Evolutionary conservation across 2,888 invertebrate species (phyloP).

Genomic region (Dasysyrphus tricinctus): DNA sequence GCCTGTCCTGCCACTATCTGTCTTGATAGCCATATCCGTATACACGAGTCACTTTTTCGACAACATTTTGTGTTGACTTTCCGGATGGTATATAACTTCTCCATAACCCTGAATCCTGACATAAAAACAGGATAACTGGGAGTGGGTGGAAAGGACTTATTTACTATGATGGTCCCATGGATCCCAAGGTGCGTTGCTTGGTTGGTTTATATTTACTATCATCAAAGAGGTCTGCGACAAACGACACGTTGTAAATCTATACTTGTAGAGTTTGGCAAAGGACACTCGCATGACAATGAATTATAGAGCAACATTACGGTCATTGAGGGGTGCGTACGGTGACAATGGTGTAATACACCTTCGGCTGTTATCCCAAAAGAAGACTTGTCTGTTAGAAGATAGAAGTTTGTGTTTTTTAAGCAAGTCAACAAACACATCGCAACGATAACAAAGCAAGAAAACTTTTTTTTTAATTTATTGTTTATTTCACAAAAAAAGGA

Average conservation of each 20-base stretch:
- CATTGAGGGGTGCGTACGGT: constrained; percentile 57
- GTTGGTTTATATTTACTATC: constrained; percentile 47
- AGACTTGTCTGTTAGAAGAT: background rate
- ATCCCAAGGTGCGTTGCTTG: constrained; percentile 48
- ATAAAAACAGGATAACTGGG: no score
- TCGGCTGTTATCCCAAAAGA: constrained; percentile 24
- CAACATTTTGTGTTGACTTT: constrained; percentile 58
- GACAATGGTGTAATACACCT: constrained; percentile 51
- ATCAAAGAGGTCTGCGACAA: constrained; percentile 46
- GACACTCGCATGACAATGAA: constrained; percentile 42
- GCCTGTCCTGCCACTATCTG: constrained; percentile 7
- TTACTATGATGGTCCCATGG: constrained; percentile 13
- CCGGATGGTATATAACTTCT: constrained; percentile 34
- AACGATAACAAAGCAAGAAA: background rate
- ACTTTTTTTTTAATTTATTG: constrained; percentile 50
- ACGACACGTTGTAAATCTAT: constrained; percentile 50
- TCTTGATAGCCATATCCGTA: constrained; percentile 46
- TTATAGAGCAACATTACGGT: constrained; percentile 65
- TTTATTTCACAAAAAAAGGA: constrained; percentile 15
- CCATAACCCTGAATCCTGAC: background rate
- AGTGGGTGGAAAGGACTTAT: background rate
- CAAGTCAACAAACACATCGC: background rate
- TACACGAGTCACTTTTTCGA: constrained; percentile 19
- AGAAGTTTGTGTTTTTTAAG: background rate
- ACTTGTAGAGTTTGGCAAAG: constrained; percentile 22